A percentile compares a stretch with the other conserved stretches of the same genome.
Conservation (phyloP, 2,888 invertebrate species). For the Lucinisca nassula region DNA sequence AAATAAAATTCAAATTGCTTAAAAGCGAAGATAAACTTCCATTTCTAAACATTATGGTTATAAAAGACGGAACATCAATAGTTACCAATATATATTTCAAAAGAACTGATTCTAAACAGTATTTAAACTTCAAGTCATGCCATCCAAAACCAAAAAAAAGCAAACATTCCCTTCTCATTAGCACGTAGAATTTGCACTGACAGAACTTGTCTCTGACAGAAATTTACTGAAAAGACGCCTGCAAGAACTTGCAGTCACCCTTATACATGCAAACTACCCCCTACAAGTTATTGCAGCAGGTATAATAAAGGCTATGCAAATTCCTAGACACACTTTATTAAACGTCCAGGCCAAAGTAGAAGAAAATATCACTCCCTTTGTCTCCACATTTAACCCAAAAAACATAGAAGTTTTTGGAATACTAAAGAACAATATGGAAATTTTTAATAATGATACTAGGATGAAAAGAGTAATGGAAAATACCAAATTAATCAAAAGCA, state of each 20-base stretch:
- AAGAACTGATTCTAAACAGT: background rate
- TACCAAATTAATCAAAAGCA: background rate
- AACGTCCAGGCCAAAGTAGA: background rate
- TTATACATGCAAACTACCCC: background rate
- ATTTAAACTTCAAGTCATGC: background rate
- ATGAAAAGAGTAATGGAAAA: background rate
- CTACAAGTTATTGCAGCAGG: background rate
- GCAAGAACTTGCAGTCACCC: background rate
- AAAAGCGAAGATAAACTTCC: no score
- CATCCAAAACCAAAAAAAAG: background rate
- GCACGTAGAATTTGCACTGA: background rate
- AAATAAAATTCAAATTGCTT: background rate
- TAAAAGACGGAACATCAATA: background rate
- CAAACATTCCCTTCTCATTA: background rate
- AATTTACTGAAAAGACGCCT: no score
- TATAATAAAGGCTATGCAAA: background rate
- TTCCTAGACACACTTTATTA: background rate
- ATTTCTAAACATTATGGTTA: background rate
- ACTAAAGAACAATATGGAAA: background rate
- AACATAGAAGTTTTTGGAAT: background rate
- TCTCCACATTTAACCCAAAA: background rate
- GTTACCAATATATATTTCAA: background rate
- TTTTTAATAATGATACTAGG: background rate
- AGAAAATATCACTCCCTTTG: background rate
- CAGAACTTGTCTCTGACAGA: no score